Evolutionary conservation across 2,797 vertebrate species (phyloP), one percentile per base, ranked within the genome.

Genomic region (Naso thynnoides): DNA sequence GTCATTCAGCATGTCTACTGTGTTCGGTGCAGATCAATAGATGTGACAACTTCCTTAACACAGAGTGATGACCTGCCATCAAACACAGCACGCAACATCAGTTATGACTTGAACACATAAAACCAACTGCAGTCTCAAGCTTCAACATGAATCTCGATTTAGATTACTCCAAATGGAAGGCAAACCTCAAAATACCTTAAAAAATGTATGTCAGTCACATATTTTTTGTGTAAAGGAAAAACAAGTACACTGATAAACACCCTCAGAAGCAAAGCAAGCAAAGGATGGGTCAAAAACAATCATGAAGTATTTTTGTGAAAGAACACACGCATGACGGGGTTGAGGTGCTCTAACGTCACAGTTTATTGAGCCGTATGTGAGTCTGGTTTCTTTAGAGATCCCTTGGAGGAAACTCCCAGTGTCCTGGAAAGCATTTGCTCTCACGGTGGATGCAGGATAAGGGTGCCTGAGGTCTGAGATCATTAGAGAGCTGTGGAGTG

Each of bases 281-380:
- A 31, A 21, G 10, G 42, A 58, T 24, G 9, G 48, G 13, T 21
- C 14, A 45, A 11, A 29, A 54, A 38, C 33, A 56, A 62, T 70
- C 9, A 55, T 33, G 19, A 13, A 31, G 31, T 41, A 53, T 56
- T 66, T 73, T 42, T n/a, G 38, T 13, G 45, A 36, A 45, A 47
- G 23, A 23, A 52, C 47, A 53, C 57, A 44, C 29, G 61, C 47
- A 66, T 75, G 59, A 82, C 61, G 0, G 27, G 14, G 39, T 72
- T 61, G 42, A 77, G 38, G 45, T 29, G 60, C 38, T 55, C 29
- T 24, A 21, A 14, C 8, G 16, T 81, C 44, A 54, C 16, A 27
- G 54, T 84, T 76, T 79, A 70, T 48, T 62, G 64, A 73, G 67
- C 38, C 0, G 23, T 58, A 62, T 76, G 59, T 57, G 69, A 59